Evolutionary conservation across 2,797 vertebrate species (phyloP).

Genomic region (Sebastes flavidus): DNA sequence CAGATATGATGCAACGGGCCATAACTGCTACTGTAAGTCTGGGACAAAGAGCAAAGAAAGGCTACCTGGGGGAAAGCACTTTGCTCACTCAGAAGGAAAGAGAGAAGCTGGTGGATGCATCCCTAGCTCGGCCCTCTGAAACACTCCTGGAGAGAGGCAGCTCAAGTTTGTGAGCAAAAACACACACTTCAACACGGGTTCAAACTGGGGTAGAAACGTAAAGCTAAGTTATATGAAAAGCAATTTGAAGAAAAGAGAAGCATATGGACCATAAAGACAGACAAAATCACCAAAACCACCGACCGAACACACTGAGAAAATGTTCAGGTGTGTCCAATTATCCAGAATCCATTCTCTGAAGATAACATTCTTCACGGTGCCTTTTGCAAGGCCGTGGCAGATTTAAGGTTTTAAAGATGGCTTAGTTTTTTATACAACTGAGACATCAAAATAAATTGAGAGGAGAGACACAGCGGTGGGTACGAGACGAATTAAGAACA

Average conservation of each 20-base stretch:
- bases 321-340: background rate
- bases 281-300: background rate
- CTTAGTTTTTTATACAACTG: background rate
- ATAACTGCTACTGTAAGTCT: conserved; percentile 22
- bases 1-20: conserved; percentile 24
- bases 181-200: background rate
- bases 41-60: conserved; percentile 26
- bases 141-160: background rate
- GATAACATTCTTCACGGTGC: background rate
- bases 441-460: conserved; percentile 4
- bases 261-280: background rate
- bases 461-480: background rate
- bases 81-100: conserved; percentile 18
- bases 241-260: background rate
- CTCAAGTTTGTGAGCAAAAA: background rate
- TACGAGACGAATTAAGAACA: background rate
- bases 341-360: background rate
- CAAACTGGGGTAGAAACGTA: background rate
- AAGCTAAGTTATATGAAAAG: background rate
- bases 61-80: conserved; percentile 15
- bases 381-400: background rate
- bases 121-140: background rate
- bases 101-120: conserved; percentile 4
- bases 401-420: background rate
- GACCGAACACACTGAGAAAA: background rate